Base-by-base conservation (phyloP, 2,888 invertebrate genomes). In the Acanthococcus lagerstroemiae region DNA sequence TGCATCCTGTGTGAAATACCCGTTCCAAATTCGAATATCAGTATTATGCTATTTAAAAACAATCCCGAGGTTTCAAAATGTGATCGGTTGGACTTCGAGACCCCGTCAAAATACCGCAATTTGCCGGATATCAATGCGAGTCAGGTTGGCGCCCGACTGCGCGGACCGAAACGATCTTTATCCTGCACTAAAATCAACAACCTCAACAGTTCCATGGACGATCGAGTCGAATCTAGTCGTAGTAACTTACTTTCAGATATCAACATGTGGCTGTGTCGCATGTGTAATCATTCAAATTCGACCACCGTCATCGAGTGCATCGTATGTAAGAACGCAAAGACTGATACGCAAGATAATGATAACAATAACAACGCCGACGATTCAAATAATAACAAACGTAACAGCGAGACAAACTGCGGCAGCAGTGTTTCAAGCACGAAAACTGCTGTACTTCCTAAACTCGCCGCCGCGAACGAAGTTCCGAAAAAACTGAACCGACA, bases 261-360 rank as follows among this genome's bases (percentile, higher is more conserved):
- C 17, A 37, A 61, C n/a, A 9, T 61, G 61, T 52, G 90, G 90
- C 83, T 88, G 69, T 91, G 90, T 73, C 80, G 84, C 44, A 82
- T 88, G 57, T 91, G 90, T 75, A 91, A 90, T 17, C 90, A 83
- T 74, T 84, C 86, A 77, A 90, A 91, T 75, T 80, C 80, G 22
- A 80, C 79, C 67, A 78, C 80, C 4, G 79, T 79, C 56, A 80
- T 80, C 45, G 79, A 79, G 25, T 87, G 87, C 76, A 87, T 87
- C 74, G 87, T 87, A 88, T 85, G 90, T 78, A 81, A 86, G 79
- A 82, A 84, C 73, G 78, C 83, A 70, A 73, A 82, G 27, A 61
- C 52, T 61, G 61, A 61, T 50, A 24, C 15, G 6, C 22, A 1
- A 48, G 6, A 15, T 22, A n/a, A 30, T 21, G 25, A 24, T 26